Evolutionary conservation across 2,797 vertebrate genomes (phyloP).

Genomic region (Clarias pachynema): DNA sequence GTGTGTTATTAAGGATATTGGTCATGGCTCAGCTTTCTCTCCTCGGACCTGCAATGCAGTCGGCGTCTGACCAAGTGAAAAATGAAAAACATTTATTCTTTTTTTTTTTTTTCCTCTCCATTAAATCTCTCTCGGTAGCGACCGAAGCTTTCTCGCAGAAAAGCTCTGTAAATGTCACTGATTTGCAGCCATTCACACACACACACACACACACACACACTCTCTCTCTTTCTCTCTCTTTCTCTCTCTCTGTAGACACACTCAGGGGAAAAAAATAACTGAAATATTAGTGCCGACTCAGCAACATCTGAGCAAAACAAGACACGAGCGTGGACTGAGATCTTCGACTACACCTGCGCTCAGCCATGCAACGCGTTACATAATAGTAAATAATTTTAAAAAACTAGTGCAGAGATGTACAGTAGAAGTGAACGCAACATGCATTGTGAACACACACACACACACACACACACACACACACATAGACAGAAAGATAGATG

Average conservation of each 20-base stretch:
- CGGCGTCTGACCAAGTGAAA: neutral
- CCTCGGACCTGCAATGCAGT: constrained; percentile 25
- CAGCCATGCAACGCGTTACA: neutral
- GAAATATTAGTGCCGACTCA: constrained; percentile 16
- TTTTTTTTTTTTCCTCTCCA: no score
- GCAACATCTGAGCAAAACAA: constrained; percentile 14
- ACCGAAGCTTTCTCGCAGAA: neutral
- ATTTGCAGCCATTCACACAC: neutral
- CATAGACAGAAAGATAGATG: neutral
- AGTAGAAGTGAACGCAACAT: neutral
- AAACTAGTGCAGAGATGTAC: neutral
- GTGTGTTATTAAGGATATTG: constrained; percentile 1
- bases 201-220: neutral
- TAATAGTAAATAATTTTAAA: neutral
- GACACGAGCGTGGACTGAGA: neutral
- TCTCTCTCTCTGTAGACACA: neutral
- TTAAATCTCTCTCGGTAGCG: neutral
- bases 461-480: constrained; percentile 21
- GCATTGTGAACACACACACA: neutral
- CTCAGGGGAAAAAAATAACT: neutral
- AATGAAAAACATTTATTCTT: neutral
- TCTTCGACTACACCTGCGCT: neutral
- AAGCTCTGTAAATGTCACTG: neutral
- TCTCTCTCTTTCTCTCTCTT: no score
- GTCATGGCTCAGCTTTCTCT: constrained; percentile 28